Evolutionary conservation across 2,797 vertebrate genomes (phyloP).

Genomic region (Poecilia velifera): DNA sequence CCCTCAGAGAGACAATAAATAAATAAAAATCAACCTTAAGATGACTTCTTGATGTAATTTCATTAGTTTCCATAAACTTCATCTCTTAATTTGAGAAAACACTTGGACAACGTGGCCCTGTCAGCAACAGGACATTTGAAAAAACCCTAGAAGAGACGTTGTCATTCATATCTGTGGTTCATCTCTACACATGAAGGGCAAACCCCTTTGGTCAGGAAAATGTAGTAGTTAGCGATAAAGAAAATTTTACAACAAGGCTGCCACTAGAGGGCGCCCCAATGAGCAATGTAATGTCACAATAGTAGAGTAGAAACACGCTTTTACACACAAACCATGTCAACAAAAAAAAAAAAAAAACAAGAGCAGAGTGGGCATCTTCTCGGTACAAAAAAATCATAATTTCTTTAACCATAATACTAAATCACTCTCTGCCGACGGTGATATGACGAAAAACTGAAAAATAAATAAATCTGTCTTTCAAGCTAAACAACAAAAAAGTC

Average conservation of each 20-base stretch:
- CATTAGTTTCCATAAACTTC: constrained; percentile 74
- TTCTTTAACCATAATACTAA: constrained; percentile 75
- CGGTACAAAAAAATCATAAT: constrained; percentile 59
- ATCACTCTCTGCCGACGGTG: constrained; percentile 63
- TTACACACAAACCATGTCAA: constrained; percentile 61
- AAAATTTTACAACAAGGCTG: constrained; percentile 64
- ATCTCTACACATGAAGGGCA: constrained; percentile 71
- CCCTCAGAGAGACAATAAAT: constrained; percentile 81
- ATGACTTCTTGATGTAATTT: constrained; percentile 65
- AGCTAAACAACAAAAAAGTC: constrained; percentile 76
- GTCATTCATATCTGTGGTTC: constrained; percentile 65
- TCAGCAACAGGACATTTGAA: constrained; percentile 64
- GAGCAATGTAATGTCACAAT: constrained; percentile 64
- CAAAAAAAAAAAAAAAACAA: constrained; percentile 24
- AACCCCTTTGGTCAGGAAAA: constrained; percentile 80
- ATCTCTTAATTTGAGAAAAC: constrained; percentile 67
- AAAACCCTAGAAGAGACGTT: constrained; percentile 62
- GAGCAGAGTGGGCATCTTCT: constrained; percentile 58
- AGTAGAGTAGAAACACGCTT: constrained; percentile 60
- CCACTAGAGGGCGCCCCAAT: constrained; percentile 66
- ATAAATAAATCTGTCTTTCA: constrained; percentile 81
- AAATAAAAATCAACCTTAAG: constrained; percentile 84
- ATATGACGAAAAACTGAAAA: constrained; percentile 77
- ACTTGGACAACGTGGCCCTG: constrained; percentile 52
- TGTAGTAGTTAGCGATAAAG: constrained; percentile 68